Evolutionary conservation across 2,797 vertebrate genomes (phyloP).

Genomic region (Protosalanx chinensis): DNA sequence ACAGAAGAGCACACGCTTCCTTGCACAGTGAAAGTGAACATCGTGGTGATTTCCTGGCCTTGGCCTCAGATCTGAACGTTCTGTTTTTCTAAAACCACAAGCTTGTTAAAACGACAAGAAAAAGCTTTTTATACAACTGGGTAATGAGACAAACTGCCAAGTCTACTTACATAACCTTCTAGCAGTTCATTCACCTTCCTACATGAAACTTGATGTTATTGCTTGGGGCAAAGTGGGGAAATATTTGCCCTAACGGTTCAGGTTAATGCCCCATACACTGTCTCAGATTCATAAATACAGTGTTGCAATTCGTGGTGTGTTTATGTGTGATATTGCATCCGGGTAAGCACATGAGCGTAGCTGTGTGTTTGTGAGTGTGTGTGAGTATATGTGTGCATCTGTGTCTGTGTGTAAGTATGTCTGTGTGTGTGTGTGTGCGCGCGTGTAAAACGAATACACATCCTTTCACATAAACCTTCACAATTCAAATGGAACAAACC

Average conservation of each 20-base stretch:
- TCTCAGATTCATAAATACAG: constrained; percentile 32
- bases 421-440: constrained; percentile 2
- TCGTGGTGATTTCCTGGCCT: constrained; percentile 14
- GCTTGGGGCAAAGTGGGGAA: constrained; percentile 47
- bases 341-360: constrained; percentile 1
- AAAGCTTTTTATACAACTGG: constrained; percentile 24
- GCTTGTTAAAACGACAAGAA: constrained; percentile 46
- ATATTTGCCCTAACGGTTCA: constrained; percentile 41
- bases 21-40: constrained; percentile 29
- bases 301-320: constrained; percentile 33
- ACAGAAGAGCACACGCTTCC: constrained; percentile 3
- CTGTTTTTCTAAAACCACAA: constrained; percentile 34
- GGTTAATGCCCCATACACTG: constrained; percentile 26
- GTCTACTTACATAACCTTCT: constrained; percentile 46
- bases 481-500: constrained; percentile 3
- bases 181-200: constrained; percentile 43
- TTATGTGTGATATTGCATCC: constrained; percentile 6
- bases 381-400: constrained; percentile 1
- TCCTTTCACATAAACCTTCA: background rate
- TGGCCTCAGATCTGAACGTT: constrained; percentile 35
- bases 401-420: background rate
- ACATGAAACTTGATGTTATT: constrained; percentile 42
- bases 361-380: background rate
- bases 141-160: constrained; percentile 47
- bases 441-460: background rate